A percentile compares a stretch with the other conserved stretches of the same genome.
These are phyloP conservation scores for Drosophila bocqueti DNA, from an alignment of 1,140 invertebrate genomes.

Conservation along the genomic window DNA sequence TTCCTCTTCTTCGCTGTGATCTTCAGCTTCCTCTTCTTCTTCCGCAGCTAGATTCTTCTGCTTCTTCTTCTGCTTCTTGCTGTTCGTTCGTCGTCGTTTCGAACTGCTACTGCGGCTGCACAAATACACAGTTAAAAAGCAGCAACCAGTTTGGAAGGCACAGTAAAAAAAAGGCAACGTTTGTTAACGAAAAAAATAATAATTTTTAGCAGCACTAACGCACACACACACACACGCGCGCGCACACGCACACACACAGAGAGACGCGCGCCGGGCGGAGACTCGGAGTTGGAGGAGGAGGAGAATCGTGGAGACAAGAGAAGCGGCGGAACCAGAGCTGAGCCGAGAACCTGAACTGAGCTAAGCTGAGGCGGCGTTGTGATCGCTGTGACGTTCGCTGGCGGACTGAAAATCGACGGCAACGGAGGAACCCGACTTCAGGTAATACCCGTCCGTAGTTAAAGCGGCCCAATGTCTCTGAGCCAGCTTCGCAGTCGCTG, in stretches of 20 bases:
- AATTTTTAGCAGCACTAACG: slow-evolving; percentile 68
- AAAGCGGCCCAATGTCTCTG: slow-evolving; percentile 13
- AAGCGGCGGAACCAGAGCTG: slow-evolving; percentile 6
- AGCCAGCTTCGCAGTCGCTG: slow-evolving; percentile 8
- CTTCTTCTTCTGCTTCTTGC: slow-evolving; percentile 31
- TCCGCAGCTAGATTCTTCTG: slow-evolving; percentile 45
- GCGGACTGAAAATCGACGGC: slow-evolving; percentile 54
- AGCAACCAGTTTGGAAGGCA: slow-evolving; percentile 73
- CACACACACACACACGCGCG: slow-evolving; percentile 15
- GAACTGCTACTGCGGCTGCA: slow-evolving; percentile 56
- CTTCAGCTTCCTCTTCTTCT: slow-evolving; percentile 30
- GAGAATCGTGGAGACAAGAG: slow-evolving; percentile 14
- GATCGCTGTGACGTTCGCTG: slow-evolving; percentile 72
- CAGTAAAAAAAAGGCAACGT: slow-evolving; percentile 70
- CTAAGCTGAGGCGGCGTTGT: slow-evolving; percentile 40
- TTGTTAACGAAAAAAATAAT: slow-evolving; percentile 65
- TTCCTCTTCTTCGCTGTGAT: slow-evolving; percentile 32
- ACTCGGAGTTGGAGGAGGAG: slow-evolving; percentile 17
- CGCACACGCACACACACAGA: slow-evolving; percentile 25
- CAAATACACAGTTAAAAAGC: slow-evolving; percentile 40
- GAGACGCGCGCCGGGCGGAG: slow-evolving; percentile 24
- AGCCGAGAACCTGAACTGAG: slow-evolving; percentile 24
- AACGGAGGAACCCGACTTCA: slow-evolving; percentile 37
- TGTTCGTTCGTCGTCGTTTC: slow-evolving; percentile 27
- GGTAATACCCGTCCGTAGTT: slow-evolving; percentile 43